These are phyloP conservation scores for Periparus ater DNA, from an alignment of 2,797 vertebrate species.

Conservation along the genomic window DNA sequence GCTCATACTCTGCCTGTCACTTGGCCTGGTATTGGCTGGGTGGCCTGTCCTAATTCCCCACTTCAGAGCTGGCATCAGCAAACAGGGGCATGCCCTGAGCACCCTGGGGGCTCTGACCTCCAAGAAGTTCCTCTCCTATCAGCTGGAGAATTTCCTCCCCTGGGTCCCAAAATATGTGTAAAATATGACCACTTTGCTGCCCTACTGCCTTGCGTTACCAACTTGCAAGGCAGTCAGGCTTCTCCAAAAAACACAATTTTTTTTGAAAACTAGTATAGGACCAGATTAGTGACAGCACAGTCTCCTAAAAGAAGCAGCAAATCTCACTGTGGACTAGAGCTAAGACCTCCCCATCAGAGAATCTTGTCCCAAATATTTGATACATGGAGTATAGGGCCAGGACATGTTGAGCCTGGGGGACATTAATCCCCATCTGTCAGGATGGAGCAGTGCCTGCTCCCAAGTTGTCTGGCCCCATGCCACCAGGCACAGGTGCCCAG, in stretches of 20 bases:
- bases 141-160: neutral
- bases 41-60: neutral
- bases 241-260: neutral
- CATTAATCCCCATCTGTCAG: constrained; percentile 56
- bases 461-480: constrained; percentile 39
- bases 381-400: neutral
- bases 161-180: neutral
- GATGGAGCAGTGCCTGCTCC: constrained; percentile 31
- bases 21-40: neutral
- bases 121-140: neutral
- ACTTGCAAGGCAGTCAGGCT: neutral
- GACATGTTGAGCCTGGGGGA: neutral
- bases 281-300: neutral
- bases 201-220: neutral
- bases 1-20: neutral
- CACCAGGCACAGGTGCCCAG: constrained; percentile 56
- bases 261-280: neutral
- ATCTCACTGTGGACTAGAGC: neutral
- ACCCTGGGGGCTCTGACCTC: neutral
- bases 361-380: neutral
- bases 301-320: neutral
- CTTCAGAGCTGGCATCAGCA: neutral
- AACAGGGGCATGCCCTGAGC: neutral
- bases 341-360: neutral
- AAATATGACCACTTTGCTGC: accelerated